These are phyloP conservation scores for Eudyptes chrysolophus DNA, from an alignment of 2,113 vertebrate genomes.

Conservation along the genomic window DNA sequence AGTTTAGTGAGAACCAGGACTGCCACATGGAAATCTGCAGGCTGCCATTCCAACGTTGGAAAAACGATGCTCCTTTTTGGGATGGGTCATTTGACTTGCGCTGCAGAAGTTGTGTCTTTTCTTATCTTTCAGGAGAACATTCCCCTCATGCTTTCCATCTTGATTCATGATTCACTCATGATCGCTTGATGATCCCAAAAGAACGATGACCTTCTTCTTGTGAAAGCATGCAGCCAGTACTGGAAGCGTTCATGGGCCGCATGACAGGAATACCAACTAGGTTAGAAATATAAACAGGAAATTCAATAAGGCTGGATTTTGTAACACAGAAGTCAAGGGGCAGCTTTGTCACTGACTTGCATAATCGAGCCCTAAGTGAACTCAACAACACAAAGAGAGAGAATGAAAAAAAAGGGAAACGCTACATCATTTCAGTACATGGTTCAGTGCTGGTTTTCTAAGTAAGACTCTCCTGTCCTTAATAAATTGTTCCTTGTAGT, in stretches of 20 bases:
- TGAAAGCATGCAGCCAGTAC: not conserved
- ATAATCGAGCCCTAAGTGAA: not conserved
- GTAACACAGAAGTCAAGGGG: constrained; percentile 2
- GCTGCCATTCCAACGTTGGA: not conserved
- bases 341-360: constrained; percentile 7
- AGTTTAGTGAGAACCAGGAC: not conserved
- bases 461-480: not conserved
- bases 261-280: not conserved
- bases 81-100: not conserved
- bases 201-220: not conserved
- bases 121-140: constrained; percentile 10
- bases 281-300: constrained; percentile 14
- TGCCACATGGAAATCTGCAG: not conserved
- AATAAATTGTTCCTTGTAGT: not conserved
- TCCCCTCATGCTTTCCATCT: constrained; percentile 22
- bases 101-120: not conserved
- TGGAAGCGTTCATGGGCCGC: fast-evolving
- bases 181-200: not conserved
- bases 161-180: constrained; percentile 31
- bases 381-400: not conserved
- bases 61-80: not conserved
- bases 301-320: not conserved
- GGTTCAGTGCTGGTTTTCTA: not conserved
- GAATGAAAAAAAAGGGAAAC: not conserved
- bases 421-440: not conserved